Conservation (phyloP, 2,888 invertebrate species). For the Thera britannica region DNA sequence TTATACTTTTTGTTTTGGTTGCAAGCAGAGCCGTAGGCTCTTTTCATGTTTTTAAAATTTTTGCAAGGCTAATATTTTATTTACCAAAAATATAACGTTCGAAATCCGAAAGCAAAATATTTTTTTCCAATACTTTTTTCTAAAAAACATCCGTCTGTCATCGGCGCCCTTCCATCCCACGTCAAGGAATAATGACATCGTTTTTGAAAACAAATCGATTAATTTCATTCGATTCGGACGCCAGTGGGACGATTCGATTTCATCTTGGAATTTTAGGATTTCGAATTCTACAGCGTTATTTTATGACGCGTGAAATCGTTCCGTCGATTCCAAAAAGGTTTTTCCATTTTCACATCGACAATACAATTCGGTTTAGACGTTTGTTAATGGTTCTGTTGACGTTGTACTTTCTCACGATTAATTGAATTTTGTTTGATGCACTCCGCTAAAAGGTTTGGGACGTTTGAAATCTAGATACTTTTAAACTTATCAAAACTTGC, state of each 20-base stretch:
- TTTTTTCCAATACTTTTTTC: slow-evolving; percentile 43
- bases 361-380: slow-evolving; percentile 71
- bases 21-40: too few relatives aligned
- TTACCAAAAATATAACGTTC: background rate
- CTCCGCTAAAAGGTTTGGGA: background rate
- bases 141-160: slow-evolving; percentile 58
- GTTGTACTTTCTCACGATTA: slow-evolving; percentile 60
- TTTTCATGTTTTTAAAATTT: too few relatives aligned
- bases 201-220: slow-evolving; percentile 80
- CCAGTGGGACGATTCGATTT: slow-evolving; percentile 68
- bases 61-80: too few relatives aligned
- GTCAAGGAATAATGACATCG: slow-evolving; percentile 75
- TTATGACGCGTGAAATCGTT: slow-evolving; percentile 83
- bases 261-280: slow-evolving; percentile 67
- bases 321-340: slow-evolving; percentile 71
- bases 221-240: slow-evolving; percentile 80
- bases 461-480: background rate
- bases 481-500: too few relatives aligned
- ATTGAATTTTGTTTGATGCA: slow-evolving; percentile 27
- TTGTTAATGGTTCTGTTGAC: slow-evolving; percentile 69
- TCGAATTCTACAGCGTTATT: slow-evolving; percentile 68
- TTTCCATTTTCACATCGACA: slow-evolving; percentile 79
- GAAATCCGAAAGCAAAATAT: slow-evolving; percentile 20
- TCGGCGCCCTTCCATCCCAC: slow-evolving; percentile 64
- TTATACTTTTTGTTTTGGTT: too few relatives aligned